Evolutionary conservation across 2,888 invertebrate species (phyloP).

Genomic region (Dryobotodes eremita): DNA sequence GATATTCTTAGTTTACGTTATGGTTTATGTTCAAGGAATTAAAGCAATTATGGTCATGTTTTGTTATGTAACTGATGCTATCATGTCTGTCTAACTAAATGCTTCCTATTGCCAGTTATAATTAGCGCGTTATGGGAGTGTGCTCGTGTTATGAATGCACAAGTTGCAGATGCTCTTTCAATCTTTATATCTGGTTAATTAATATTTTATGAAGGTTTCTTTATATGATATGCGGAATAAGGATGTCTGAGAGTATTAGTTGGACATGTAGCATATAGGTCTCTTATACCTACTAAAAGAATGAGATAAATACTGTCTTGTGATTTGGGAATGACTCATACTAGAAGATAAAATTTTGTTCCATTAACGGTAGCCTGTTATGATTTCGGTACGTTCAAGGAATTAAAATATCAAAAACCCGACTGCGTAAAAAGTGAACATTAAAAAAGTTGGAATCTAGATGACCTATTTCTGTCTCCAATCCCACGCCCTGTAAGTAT

Average conservation of each 20-base stretch:
- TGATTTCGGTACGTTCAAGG: not conserved
- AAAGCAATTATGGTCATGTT: slow-evolving; percentile 63
- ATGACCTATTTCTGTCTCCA: no score
- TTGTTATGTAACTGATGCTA: slow-evolving; percentile 64
- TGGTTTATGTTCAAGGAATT: slow-evolving; percentile 65
- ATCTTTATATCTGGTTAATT: slow-evolving; percentile 40
- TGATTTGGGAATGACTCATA: slow-evolving; percentile 5
- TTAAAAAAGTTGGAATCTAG: no score
- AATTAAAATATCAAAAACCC: no score
- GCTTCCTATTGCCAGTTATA: slow-evolving; percentile 67
- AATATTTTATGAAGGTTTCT: slow-evolving; percentile 47
- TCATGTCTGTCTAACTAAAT: slow-evolving; percentile 58
- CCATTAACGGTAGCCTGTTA: not conserved
- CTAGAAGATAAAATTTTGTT: slow-evolving; percentile 4
- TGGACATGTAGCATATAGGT: no score
- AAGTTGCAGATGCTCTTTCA: slow-evolving; percentile 48
- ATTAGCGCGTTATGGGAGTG: slow-evolving; percentile 63
- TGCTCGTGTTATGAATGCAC: slow-evolving; percentile 57
- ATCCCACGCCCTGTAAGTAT: no score
- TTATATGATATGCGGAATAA: slow-evolving; percentile 25
- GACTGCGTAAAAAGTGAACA: no score
- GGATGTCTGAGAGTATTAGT: not conserved
- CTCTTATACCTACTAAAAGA: not conserved
- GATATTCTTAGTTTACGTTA: slow-evolving; percentile 68
- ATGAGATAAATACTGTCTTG: slow-evolving; percentile 22